Evolutionary conservation across 2,888 invertebrate species (phyloP).

Genomic region (Drosophila eohydei): DNA sequence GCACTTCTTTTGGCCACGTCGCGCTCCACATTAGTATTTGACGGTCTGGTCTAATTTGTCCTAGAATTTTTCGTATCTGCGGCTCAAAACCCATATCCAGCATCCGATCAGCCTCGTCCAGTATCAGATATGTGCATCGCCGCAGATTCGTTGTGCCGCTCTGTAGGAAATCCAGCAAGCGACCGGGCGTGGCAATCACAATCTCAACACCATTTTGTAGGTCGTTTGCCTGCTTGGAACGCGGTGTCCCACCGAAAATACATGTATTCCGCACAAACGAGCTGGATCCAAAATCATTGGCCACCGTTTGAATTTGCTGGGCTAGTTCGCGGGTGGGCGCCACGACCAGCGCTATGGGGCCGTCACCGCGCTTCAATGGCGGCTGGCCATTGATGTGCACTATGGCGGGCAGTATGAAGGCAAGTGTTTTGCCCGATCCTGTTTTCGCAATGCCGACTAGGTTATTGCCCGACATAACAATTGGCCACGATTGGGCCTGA

Average conservation of each 20-base stretch:
- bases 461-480: conserved; percentile 92
- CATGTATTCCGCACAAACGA: conserved; percentile 93
- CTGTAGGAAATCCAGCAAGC: conserved; percentile 94
- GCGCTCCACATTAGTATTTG: conserved; percentile 93
- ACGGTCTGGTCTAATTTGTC: conserved; percentile 96
- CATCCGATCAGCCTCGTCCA: conserved; percentile 98
- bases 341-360: conserved; percentile 92
- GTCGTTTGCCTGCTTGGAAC: conserved; percentile 90
- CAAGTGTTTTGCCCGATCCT: conserved; percentile 92
- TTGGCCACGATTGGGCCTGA: conserved; percentile 94
- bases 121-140: conserved; percentile 92
- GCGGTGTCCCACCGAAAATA: conserved; percentile 97
- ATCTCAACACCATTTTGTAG: conserved; percentile 93
- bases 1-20: conserved; percentile 94
- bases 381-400: conserved; percentile 94
- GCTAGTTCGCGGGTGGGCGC: conserved; percentile 92
- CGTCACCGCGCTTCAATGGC: conserved; percentile 91
- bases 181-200: conserved; percentile 95
- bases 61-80: conserved; percentile 96
- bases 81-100: conserved; percentile 99
- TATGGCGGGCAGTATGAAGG: conserved; percentile 92
- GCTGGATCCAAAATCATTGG: conserved; percentile 91
- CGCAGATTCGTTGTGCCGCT: conserved; percentile 90
- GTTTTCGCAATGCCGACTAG: conserved; percentile 95
- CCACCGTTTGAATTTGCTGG: conserved; percentile 93